These are phyloP conservation scores for Pomatorhinus ruficollis DNA, from an alignment of 2,113 vertebrate genomes.

Conservation along the genomic window DNA sequence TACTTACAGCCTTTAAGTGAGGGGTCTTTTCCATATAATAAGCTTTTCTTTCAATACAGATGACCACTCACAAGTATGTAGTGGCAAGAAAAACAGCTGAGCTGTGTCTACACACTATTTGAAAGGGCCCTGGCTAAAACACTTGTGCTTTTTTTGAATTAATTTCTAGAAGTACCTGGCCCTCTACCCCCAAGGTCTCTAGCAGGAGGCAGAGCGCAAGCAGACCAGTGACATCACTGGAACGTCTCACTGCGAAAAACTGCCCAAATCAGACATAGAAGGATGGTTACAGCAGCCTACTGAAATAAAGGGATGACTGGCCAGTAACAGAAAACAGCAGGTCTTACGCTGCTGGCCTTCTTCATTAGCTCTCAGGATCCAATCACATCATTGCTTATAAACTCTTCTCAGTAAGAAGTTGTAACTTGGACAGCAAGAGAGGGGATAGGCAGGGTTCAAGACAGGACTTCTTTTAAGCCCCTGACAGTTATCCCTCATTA, in stretches of 20 bases:
- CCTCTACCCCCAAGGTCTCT: neutral
- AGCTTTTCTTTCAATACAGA: neutral
- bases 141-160: neutral
- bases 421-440: neutral
- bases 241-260: neutral
- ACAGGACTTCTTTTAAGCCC: neutral
- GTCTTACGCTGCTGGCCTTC: neutral
- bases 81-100: neutral
- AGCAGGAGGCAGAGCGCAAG: neutral
- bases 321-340: neutral
- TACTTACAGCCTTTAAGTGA: neutral
- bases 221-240: neutral
- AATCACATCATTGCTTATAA: neutral
- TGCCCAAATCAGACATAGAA: neutral
- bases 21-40: neutral
- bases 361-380: neutral
- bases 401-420: neutral
- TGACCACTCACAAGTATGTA: neutral
- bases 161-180: neutral
- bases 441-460: neutral
- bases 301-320: neutral
- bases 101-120: neutral
- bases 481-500: constrained; percentile 39
- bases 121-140: neutral
- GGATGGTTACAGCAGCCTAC: neutral